These are phyloP conservation scores for Callipepla californica DNA, from an alignment of 2,113 vertebrate species.

Conservation along the genomic window DNA sequence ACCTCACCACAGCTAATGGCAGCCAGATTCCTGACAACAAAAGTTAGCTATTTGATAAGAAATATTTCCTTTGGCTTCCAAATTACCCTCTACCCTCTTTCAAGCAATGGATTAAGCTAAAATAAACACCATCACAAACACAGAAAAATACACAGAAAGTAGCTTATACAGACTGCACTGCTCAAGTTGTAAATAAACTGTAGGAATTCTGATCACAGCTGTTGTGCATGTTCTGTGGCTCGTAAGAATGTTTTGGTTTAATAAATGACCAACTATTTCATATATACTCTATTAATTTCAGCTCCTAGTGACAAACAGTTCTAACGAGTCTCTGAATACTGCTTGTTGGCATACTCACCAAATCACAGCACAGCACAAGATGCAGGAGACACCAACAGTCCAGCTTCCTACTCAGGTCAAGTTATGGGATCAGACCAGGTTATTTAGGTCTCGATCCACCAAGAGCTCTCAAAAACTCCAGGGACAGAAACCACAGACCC, in stretches of 20 bases:
- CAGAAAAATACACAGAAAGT: neutral
- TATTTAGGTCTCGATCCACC: neutral
- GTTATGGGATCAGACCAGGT: neutral
- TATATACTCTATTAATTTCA: neutral
- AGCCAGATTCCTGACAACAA: neutral
- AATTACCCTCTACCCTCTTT: neutral
- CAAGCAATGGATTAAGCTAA: neutral
- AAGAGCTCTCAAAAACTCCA: neutral
- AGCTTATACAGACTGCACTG: neutral
- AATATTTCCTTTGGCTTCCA: neutral
- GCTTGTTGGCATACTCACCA: neutral
- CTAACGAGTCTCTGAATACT: neutral
- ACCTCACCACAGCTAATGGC: neutral
- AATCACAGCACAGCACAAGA: neutral
- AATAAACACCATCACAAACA: neutral
- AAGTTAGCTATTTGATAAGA: neutral
- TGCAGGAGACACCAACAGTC: neutral
- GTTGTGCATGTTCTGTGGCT: neutral
- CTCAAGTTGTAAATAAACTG: neutral
- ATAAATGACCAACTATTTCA: neutral
- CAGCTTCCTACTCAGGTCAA: neutral
- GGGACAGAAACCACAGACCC: neutral
- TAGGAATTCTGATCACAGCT: neutral
- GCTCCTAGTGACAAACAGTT: neutral
- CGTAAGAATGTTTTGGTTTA: neutral